Conservation (phyloP, 1,140 invertebrate species). For the Orchesella cincta region DNA sequence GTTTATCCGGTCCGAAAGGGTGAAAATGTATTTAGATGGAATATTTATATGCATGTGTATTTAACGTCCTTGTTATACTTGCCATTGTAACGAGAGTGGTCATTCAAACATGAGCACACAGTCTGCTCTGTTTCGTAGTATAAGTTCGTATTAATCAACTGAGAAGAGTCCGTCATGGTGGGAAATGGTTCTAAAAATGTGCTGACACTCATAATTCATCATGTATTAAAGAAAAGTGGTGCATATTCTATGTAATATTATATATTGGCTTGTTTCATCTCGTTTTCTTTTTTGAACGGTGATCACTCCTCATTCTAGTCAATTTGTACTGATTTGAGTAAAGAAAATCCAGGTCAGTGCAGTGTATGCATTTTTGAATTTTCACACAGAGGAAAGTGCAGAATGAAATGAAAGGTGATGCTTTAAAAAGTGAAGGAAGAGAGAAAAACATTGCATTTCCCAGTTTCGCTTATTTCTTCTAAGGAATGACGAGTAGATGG, state of each 20-base stretch:
- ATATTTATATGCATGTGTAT: too few species aligned
- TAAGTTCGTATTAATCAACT: too few species aligned
- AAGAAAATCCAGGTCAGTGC: not conserved
- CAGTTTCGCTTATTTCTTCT: not conserved
- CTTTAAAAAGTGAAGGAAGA: not conserved
- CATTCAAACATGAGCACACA: too few species aligned
- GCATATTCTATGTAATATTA: not conserved
- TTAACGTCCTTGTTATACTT: too few species aligned
- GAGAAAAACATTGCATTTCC: not conserved
- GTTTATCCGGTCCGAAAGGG: slow-evolving; percentile 13
- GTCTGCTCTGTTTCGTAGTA: too few species aligned
- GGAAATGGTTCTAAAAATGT: not conserved
- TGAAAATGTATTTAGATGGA: too few species aligned
- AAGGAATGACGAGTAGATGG: too few species aligned
- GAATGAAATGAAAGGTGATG: not conserved
- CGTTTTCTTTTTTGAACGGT: not conserved
- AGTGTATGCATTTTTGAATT: not conserved
- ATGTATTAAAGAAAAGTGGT: not conserved
- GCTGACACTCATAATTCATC: not conserved
- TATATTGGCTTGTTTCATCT: not conserved
- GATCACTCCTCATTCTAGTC: not conserved
- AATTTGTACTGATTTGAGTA: not conserved
- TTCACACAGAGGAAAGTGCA: not conserved
- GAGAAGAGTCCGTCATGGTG: not conserved
- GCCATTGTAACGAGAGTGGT: too few species aligned